Evolutionary conservation across 2,888 invertebrate species (phyloP), one percentile per base, ranked within the genome.

Genomic region (Sinodicranocentrus sp.): DNA sequence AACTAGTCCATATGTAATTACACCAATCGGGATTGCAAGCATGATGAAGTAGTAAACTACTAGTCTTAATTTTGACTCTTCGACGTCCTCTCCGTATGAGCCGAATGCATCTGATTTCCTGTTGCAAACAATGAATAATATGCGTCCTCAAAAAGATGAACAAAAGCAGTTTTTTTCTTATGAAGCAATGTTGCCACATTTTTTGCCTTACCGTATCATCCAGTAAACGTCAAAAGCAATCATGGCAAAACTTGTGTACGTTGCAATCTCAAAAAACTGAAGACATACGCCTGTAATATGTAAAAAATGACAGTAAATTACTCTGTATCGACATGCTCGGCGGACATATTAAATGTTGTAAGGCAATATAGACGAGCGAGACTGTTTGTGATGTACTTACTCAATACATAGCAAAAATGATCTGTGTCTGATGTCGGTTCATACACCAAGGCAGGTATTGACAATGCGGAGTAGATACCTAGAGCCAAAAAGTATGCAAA

Each of bases 401-500:
- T 82, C 23, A 59, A 25, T 43, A 72, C 44, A 39, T 73, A 78
- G 63, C 85, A 85, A 26, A 75, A 19, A 1, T n/a, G 23, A 33
- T 76, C 63, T 8, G 23, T 43, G 23, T 73, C 43, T 43, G 57
- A 48, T n/a, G 26, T 52, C 23, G 77, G 54, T 1, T 78, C 68
- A 43, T 68, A 65, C 3, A 85, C 39, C 19, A 85, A 48, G 6
- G 67, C 85, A 26, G 75, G 65, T 15, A 85, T 79, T 3, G 83
- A 79, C 10, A 85, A 52, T n/a, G 33, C 75, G 8, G 59, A 82
- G 82, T 70, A 85, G 10, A 65, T 21, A 17, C 43, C 82, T 17
- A 83, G 44, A 6, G 85, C 52, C 17, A 85, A n/a, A 52, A 83
- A 85, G 44, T 85, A 85, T 6, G 70, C 54, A 23, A 85, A 85